Conservation (phyloP, 2,888 invertebrate genomes). For the Dolichomitus sp. region DNA sequence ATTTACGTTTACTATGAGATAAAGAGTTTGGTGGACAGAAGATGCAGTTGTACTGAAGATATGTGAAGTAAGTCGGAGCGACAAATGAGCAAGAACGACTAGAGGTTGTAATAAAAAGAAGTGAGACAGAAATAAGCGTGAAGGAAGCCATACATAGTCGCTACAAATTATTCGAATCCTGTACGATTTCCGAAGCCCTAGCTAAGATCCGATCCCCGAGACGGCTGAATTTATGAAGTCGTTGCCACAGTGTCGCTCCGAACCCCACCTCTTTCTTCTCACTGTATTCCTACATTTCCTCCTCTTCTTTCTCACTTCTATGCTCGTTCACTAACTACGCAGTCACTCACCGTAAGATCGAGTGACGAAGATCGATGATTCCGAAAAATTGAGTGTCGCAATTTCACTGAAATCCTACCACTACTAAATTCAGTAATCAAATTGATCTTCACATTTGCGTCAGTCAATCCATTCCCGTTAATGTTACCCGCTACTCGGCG, state of each 20-base stretch:
- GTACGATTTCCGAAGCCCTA: slow-evolving; percentile 86
- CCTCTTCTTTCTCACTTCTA: slow-evolving; percentile 70
- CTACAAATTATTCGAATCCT: slow-evolving; percentile 85
- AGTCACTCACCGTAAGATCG: slow-evolving; percentile 47
- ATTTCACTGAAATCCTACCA: slow-evolving; percentile 1
- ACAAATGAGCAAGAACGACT: slow-evolving; percentile 40
- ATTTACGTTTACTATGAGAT: not conserved
- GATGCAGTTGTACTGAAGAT: slow-evolving; percentile 15
- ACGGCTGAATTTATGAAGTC: slow-evolving; percentile 82
- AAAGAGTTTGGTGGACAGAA: not conserved
- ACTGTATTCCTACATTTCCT: slow-evolving; percentile 58
- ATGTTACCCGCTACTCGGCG: not conserved
- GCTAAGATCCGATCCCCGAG: slow-evolving; percentile 77
- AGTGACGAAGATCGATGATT: slow-evolving; percentile 55
- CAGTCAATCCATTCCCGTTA: slow-evolving; percentile 48
- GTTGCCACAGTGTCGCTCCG: slow-evolving; percentile 78
- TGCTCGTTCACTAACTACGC: slow-evolving; percentile 61
- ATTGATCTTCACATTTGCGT: slow-evolving; percentile 34
- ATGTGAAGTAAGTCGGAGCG: slow-evolving; percentile 13
- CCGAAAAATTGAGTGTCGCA: slow-evolving; percentile 31
- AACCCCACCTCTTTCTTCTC: slow-evolving; percentile 23
- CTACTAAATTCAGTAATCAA: slow-evolving; percentile 24
- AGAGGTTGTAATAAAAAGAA: slow-evolving; percentile 46
- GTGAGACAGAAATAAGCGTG: slow-evolving; percentile 66
- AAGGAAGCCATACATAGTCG: slow-evolving; percentile 77